Evolutionary conservation across 1,140 invertebrate genomes (phyloP).

Genomic region (Ruditapes philippinarum): DNA sequence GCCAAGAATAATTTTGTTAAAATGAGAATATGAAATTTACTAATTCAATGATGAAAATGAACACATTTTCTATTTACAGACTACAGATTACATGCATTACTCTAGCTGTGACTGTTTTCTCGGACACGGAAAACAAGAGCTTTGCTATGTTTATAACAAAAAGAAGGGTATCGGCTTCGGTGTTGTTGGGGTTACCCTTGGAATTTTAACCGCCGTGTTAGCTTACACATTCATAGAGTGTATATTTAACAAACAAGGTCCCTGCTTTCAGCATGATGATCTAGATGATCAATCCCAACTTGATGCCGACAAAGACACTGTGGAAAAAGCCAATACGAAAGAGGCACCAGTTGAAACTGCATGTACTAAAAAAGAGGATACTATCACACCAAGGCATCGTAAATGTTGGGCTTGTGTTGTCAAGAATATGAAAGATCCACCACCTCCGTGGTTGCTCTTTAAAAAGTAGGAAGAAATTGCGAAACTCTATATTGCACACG

Average conservation of each 20-base stretch:
- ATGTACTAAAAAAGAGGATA: not conserved
- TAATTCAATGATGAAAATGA: too few relatives aligned
- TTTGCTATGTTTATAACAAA: not conserved
- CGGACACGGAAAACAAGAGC: not conserved
- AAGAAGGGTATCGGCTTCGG: not conserved
- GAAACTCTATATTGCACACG: too few relatives aligned
- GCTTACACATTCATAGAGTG: not conserved
- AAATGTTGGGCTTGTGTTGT: slow-evolving; percentile 34
- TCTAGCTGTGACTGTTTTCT: slow-evolving; percentile 17
- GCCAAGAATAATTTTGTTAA: too few relatives aligned
- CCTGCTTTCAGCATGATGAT: not conserved
- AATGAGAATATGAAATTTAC: too few relatives aligned
- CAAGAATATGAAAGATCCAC: not conserved
- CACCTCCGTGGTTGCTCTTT: not conserved
- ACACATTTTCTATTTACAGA: slow-evolving; percentile 6
- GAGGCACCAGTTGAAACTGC: not conserved
- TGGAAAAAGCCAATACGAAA: not conserved
- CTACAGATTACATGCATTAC: slow-evolving; percentile 30
- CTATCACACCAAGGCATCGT: not conserved
- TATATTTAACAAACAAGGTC: not conserved
- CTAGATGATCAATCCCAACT: not conserved
- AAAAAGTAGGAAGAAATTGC: too few relatives aligned
- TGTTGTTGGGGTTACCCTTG: not conserved
- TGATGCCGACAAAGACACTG: not conserved
- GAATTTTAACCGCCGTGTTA: not conserved